Conservation (phyloP, 2,797 vertebrate species). For the Delichon dasypus region DNA sequence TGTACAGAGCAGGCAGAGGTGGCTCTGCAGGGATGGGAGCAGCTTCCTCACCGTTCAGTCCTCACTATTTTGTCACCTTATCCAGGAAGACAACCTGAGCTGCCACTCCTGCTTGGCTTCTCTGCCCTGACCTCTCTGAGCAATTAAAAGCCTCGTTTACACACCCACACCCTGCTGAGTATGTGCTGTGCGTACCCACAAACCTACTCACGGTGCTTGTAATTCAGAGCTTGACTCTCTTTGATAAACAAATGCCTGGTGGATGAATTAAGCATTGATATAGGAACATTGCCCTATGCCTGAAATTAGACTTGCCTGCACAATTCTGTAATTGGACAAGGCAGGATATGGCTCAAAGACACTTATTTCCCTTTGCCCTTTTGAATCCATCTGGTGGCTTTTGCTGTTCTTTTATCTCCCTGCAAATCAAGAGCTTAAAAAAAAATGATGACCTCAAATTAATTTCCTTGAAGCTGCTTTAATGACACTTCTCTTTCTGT, state of each 20-base stretch:
- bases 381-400: conserved; percentile 22
- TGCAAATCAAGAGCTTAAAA: conserved; percentile 39
- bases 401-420: conserved; percentile 44
- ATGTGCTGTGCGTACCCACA: neutral
- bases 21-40: neutral
- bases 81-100: neutral
- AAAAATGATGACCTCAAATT: conserved; percentile 30
- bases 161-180: neutral
- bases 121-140: neutral
- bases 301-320: conserved; percentile 11
- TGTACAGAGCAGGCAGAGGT: neutral
- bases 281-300: neutral
- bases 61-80: neutral
- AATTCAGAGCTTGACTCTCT: neutral
- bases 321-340: neutral
- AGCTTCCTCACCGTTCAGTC: neutral
- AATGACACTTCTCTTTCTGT: neutral
- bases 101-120: neutral
- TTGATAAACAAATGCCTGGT: neutral
- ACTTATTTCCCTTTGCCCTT: conserved; percentile 31
- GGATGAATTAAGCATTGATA: neutral
- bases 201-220: neutral
- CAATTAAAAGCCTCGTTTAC: neutral
- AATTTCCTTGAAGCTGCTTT: conserved; percentile 23
- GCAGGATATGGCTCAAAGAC: conserved; percentile 26